Conservation (phyloP, 1,140 invertebrate species). For the Drosophila pectinifera region DNA sequence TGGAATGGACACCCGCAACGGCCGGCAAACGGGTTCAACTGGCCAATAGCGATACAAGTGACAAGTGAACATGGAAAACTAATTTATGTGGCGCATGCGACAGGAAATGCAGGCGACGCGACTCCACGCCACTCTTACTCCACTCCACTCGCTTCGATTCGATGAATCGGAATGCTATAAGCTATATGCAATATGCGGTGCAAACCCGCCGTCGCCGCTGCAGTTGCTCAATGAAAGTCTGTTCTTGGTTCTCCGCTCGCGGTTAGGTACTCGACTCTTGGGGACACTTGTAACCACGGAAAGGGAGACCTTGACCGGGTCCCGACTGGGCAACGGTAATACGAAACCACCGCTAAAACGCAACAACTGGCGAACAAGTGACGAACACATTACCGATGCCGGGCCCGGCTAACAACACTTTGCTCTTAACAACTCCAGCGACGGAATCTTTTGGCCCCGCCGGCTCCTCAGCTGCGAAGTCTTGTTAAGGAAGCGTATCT, state of each 20-base stretch:
- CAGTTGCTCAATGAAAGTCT: slow-evolving; percentile 47
- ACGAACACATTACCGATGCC: slow-evolving; percentile 46
- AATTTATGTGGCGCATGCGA: slow-evolving; percentile 75
- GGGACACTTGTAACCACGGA: slow-evolving; percentile 31
- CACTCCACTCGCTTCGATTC: slow-evolving; percentile 33
- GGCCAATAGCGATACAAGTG: slow-evolving; percentile 64
- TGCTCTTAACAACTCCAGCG: slow-evolving; percentile 71
- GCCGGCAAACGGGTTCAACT: slow-evolving; percentile 57
- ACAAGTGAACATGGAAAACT: slow-evolving; percentile 79
- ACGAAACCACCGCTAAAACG: slow-evolving; percentile 74
- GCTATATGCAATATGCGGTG: too few relatives aligned
- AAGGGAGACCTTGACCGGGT: slow-evolving; percentile 72
- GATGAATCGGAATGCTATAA: slow-evolving; percentile 39
- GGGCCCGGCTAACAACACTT: slow-evolving; percentile 71
- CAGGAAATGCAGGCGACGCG: slow-evolving; percentile 54
- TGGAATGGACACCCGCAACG: slow-evolving; percentile 68
- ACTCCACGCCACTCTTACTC: slow-evolving; percentile 12
- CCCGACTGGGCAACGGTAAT: slow-evolving; percentile 66
- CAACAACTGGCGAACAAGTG: slow-evolving; percentile 53
- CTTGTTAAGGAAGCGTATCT: slow-evolving; percentile 75
- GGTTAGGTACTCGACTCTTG: slow-evolving; percentile 12
- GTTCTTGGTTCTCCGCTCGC: slow-evolving; percentile 8
- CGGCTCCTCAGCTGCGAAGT: slow-evolving; percentile 46
- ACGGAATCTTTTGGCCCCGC: slow-evolving; percentile 36
- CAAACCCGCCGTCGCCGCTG: slow-evolving; percentile 25